Evolutionary conservation across 2,797 vertebrate species (phyloP).

Genomic region (Cirrhinus molitorella): DNA sequence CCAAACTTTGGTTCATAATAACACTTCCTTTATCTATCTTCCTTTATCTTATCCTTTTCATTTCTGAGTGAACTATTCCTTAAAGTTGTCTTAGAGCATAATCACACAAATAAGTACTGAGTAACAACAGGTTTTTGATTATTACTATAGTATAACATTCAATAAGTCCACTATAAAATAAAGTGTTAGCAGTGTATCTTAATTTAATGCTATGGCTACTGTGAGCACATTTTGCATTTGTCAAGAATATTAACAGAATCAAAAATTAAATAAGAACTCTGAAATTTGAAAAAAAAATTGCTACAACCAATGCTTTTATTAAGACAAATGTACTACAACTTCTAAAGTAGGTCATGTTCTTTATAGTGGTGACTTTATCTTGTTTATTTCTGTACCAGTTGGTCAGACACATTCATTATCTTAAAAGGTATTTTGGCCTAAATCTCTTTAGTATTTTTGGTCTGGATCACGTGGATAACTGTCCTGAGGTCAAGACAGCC

Average conservation of each 20-base stretch:
- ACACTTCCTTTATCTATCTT: too few species aligned
- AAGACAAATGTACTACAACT: not conserved
- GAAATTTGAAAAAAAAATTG: too few species aligned
- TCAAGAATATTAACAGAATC: not conserved
- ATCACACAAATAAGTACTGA: too few species aligned
- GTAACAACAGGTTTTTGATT: not conserved
- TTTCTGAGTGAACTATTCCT: too few species aligned
- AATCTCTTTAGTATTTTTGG: slow-evolving; percentile 8
- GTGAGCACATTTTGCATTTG: not conserved
- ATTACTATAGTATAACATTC: not conserved
- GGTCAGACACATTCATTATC: slow-evolving; percentile 20
- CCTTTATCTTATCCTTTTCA: too few species aligned
- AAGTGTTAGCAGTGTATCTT: not conserved
- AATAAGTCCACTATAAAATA: not conserved
- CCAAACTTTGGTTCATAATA: too few species aligned
- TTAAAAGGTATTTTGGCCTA: not conserved
- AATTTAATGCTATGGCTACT: not conserved
- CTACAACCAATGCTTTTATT: not conserved
- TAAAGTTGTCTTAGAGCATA: too few species aligned
- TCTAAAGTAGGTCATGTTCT: slow-evolving; percentile 10
- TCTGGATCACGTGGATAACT: not conserved
- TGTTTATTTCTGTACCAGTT: not conserved
- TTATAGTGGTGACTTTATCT: not conserved
- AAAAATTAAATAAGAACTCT: not conserved
- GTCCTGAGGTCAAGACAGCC: not conserved